Evolutionary conservation across 2,888 invertebrate genomes (phyloP).

Genomic region (Thecophora atra): DNA sequence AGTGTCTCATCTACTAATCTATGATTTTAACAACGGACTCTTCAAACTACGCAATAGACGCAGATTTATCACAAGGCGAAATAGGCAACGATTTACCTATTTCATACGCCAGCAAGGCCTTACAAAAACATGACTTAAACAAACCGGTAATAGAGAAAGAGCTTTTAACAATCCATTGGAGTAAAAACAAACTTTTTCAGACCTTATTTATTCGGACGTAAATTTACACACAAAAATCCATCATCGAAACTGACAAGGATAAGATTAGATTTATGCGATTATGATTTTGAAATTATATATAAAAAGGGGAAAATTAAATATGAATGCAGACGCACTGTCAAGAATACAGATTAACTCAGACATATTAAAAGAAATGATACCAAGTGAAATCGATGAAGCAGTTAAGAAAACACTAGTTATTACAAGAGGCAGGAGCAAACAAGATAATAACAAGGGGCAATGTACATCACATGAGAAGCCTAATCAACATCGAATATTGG

Average conservation of each 20-base stretch:
- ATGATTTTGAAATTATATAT: neutral
- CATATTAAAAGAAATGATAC: neutral
- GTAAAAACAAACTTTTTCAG: conserved; percentile 6
- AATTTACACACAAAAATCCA: conserved; percentile 9
- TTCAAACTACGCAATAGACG: conserved; percentile 2
- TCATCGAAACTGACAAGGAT: conserved; percentile 1
- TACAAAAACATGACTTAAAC: conserved; percentile 4
- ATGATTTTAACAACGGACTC: neutral
- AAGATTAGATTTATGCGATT: neutral
- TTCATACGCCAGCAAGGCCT: neutral
- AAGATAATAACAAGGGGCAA: too few species aligned
- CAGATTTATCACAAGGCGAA: conserved; percentile 3
- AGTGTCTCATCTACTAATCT: too few species aligned
- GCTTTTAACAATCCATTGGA: conserved; percentile 1
- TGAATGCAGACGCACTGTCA: neutral
- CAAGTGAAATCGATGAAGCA: neutral
- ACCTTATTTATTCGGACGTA: neutral
- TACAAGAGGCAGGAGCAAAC: too few species aligned
- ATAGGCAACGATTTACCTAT: conserved; percentile 12
- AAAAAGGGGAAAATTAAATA: neutral
- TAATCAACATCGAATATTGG: too few species aligned
- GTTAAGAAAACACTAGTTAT: too few species aligned
- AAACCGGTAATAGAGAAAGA: neutral
- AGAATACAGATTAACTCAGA: neutral
- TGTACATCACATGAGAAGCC: too few species aligned